Conservation (phyloP, 2,113 vertebrate species). For the Corydoras maculifer region DNA sequence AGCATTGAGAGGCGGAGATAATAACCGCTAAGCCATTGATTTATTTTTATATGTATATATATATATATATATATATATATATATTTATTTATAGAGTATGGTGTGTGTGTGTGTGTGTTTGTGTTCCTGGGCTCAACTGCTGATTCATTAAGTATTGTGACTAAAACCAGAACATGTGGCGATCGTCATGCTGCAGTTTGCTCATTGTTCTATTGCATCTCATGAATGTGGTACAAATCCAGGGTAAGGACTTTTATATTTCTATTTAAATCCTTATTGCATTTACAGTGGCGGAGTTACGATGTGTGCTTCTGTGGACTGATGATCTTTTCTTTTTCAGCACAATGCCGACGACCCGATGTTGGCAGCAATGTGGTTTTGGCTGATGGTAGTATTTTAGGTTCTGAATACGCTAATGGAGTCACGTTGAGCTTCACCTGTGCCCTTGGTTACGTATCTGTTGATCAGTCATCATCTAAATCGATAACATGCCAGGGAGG, state of each 20-base stretch:
- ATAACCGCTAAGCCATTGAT: too few relatives aligned
- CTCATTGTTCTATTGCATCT: not conserved
- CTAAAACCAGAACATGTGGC: not conserved
- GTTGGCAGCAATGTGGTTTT: slow-evolving; percentile 12
- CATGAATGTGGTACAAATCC: not conserved
- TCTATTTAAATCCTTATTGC: not conserved
- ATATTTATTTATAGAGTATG: too few relatives aligned
- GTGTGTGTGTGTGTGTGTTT: too few relatives aligned
- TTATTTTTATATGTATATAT: too few relatives aligned
- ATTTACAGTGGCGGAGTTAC: too few relatives aligned
- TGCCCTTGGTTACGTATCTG: not conserved
- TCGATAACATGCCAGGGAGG: not conserved
- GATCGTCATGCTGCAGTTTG: not conserved
- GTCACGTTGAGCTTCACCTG: slow-evolving; percentile 11
- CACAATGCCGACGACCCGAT: slow-evolving; percentile 33
- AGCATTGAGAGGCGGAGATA: too few relatives aligned
- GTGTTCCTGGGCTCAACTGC: not conserved
- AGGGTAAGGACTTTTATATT: not conserved
- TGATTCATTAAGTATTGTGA: not conserved
- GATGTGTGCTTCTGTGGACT: not conserved
- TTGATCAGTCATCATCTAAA: not conserved
- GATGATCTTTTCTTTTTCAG: slow-evolving; percentile 26
- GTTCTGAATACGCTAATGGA: not conserved
- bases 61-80: too few relatives aligned
- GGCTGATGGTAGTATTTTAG: accelerated